Conservation (phyloP, 2,113 vertebrate species). For the Malurus cyaneus region DNA sequence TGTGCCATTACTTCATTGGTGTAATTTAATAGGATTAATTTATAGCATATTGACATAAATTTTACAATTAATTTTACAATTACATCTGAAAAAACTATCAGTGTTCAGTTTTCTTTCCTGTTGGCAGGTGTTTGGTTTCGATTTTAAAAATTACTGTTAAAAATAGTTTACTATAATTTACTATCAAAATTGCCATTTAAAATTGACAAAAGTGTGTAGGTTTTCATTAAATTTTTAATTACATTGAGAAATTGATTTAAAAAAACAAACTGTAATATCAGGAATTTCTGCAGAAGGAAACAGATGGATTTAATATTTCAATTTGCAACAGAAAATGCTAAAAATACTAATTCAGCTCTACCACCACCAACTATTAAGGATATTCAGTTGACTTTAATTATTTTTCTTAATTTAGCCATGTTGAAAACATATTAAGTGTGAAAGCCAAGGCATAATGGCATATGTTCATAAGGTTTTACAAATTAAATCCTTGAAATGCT, state of each 20-base stretch:
- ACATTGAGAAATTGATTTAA: neutral
- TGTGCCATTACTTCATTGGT: neutral
- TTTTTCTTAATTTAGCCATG: neutral
- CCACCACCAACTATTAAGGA: neutral
- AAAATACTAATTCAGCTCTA: neutral
- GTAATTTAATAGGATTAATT: neutral
- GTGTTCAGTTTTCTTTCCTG: neutral
- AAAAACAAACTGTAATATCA: neutral
- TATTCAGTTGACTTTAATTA: neutral
- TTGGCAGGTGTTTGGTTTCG: neutral
- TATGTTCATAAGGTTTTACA: neutral
- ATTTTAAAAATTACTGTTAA: neutral
- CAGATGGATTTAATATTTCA: neutral
- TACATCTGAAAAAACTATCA: neutral
- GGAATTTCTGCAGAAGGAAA: neutral
- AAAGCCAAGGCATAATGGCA: neutral
- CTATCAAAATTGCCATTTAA: neutral
- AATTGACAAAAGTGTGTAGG: neutral
- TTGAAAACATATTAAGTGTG: neutral
- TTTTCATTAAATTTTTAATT: neutral
- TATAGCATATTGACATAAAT: neutral
- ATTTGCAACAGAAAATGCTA: neutral
- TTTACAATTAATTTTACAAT: neutral
- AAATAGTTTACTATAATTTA: neutral
- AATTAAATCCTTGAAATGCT: neutral